phyloP scores from a whole-genome alignment of 2,888 invertebrate species.

The Ochlodes sylvanus region DNA sequence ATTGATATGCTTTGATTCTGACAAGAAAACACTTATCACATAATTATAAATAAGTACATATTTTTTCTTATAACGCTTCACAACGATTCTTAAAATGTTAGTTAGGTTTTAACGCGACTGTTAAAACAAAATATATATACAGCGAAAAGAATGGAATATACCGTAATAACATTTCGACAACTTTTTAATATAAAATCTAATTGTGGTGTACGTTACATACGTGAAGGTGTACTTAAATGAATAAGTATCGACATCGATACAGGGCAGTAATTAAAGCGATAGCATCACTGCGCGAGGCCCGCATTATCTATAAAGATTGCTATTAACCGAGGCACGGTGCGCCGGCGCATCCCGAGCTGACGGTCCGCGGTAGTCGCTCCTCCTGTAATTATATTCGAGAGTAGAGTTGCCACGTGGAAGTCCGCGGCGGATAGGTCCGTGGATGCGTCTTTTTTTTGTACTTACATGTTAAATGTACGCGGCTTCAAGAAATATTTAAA shows the following conservation, averaged over 20 bases:
- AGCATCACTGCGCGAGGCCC: slow-evolving; percentile 67
- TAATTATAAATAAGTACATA: too few species aligned
- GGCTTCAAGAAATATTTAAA: too few species aligned
- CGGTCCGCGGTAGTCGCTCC: slow-evolving; percentile 65
- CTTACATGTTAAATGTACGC: too few species aligned
- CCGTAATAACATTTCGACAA: slow-evolving; percentile 11
- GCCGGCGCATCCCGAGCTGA: slow-evolving; percentile 69
- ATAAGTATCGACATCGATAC: slow-evolving; percentile 69
- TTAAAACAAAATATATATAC: background rate
- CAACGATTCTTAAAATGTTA: too few species aligned
- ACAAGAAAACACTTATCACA: too few species aligned
- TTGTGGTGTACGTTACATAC: slow-evolving; percentile 28
- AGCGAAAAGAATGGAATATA: background rate
- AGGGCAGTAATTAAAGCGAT: slow-evolving; percentile 50
- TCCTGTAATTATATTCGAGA: slow-evolving; percentile 74
- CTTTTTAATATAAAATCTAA: slow-evolving; percentile 9
- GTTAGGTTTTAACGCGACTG: too few species aligned
- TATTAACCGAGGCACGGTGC: slow-evolving; percentile 78
- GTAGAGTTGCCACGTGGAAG: slow-evolving; percentile 40
- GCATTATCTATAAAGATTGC: slow-evolving; percentile 81
- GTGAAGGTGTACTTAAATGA: slow-evolving; percentile 56
- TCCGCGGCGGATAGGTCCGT: background rate
- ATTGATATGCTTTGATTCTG: too few species aligned
- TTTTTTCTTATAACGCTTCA: too few species aligned
- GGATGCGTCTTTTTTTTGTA: background rate